Evolutionary conservation across 2,888 invertebrate species (phyloP), one percentile per base, ranked within the genome.

Genomic region (Cotesia congregata): DNA sequence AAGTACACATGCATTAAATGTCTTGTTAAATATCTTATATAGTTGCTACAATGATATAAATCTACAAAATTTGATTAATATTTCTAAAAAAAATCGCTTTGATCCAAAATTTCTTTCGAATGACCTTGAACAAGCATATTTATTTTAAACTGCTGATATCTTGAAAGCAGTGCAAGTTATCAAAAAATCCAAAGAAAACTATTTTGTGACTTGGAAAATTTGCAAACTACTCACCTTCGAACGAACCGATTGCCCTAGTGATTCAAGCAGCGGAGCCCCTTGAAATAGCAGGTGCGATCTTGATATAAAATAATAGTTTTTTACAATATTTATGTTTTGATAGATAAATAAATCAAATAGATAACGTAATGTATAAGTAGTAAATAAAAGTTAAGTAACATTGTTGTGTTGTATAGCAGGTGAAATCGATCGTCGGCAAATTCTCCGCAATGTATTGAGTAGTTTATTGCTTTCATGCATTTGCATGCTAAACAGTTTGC

Each of bases 401-500:
- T 50, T 50, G 50, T 50, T 50, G 50, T 50, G 50, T 50, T 50
- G 12, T 50, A 50, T 50, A 50, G 79, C 80, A 77, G 80, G 82
- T 83, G 84, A 86, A 88, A 88, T 88, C 88, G 88, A 89, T 89
- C 87, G 88, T 50, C 73, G 75, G 83, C 83, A 83, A 88, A 88
- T 88, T 88, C 86, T 85, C 88, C 83, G 87, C 87, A 85, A 86
- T 86, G 87, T 89, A 89, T 89, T 88, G 89, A 89, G 89, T 89
- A 89, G 89, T 89, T 89, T 89, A 89, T 89, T 88, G 89, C 89
- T 88, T 65, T 89, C 88, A 88, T 89, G 88, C 87, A 89, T 89
- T 89, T 89, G 89, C 89, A 89, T 89, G 88, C 88, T 89, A 89
- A 89, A 87, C 86, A 89, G 88, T 77, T 89, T 86, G 89, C 89